Percentiles rank a stretch among this genome's conserved stretches.
Conservation (phyloP, 1,140 invertebrate species). For the Nasonia longicornis region DNA sequence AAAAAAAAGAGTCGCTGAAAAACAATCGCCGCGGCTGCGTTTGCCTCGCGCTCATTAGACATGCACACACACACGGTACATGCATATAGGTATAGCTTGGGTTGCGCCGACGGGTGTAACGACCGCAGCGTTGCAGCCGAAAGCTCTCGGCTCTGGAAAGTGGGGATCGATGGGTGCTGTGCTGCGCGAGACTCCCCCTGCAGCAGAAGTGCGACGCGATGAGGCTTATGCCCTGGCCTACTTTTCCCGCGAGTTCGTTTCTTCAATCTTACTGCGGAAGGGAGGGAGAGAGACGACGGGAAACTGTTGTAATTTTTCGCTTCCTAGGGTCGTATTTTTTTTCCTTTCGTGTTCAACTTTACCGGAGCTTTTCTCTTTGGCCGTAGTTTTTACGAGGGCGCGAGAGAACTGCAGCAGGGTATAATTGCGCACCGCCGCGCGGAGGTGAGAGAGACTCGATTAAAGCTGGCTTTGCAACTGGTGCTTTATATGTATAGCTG, state of each 20-base stretch:
- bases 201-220: slow-evolving; percentile 19
- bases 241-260: slow-evolving; percentile 48
- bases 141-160: neutral
- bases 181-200: slow-evolving; percentile 19
- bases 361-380: neutral
- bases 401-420: too few relatives aligned
- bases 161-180: slow-evolving; percentile 27
- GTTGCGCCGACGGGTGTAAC: slow-evolving; percentile 49
- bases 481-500: neutral
- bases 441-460: neutral
- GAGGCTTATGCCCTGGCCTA: slow-evolving; percentile 45
- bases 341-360: neutral
- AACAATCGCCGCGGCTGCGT: neutral
- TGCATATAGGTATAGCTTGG: neutral
- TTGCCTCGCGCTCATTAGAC: neutral
- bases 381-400: neutral
- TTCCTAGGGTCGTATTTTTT: neutral
- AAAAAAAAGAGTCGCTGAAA: neutral
- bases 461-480: neutral
- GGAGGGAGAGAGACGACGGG: neutral
- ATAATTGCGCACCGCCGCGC: neutral
- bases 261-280: neutral
- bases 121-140: slow-evolving; percentile 43
- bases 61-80: neutral
- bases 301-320: slow-evolving; percentile 7